Evolutionary conservation across 2,113 vertebrate species (phyloP), one percentile per base, ranked within the genome.

Genomic region (Acrocephalus kingi): DNA sequence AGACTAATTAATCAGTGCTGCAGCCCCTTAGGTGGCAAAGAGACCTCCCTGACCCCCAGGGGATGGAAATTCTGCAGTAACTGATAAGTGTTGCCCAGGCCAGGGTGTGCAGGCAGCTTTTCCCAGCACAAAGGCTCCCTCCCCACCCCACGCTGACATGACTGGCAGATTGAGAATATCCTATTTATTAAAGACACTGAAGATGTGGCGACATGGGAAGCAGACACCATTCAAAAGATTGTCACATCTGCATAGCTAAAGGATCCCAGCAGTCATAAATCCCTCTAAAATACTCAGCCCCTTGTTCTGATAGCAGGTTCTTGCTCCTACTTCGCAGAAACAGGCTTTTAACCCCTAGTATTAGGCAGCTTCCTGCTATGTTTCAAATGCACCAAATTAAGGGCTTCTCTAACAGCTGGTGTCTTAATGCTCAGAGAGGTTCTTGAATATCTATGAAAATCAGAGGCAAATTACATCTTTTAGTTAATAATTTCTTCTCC

Each of bases 401-500:
- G 92, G 94, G 89, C 96, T 97, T 93, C 95, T 96, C 72, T 74
- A 97, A 95, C 85, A 97, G 93, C 86, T 97, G 94, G 91, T 69
- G 85, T 86, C 94, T 95, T 95, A 92, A 89, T 95, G 82, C 84
- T 79, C 63, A 90, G 93, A 93, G 67, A 96, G 77, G 91, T 90
- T 97, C 92, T 80, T 93, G 87, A 96, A 96, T 94, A 71, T 85
- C 90, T 94, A 83, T 87, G 95, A 93, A 97, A 98, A 97, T 96
- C 87, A 95, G 91, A 96, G 92, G 93, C 88, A 96, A 96, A 97
- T 95, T 95, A 85, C 84, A 96, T 94, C 92, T 97, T 96, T 96
- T 93, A 96, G 91, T 93, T 96, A 97, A 96, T 94, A 95, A 97
- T 96, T 93, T 96, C 93, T 94, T 93, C 93, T 96, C 94, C 79